phyloP scores from a whole-genome alignment of 2,113 vertebrate genomes.

The Eonycteris spelaea region DNA sequence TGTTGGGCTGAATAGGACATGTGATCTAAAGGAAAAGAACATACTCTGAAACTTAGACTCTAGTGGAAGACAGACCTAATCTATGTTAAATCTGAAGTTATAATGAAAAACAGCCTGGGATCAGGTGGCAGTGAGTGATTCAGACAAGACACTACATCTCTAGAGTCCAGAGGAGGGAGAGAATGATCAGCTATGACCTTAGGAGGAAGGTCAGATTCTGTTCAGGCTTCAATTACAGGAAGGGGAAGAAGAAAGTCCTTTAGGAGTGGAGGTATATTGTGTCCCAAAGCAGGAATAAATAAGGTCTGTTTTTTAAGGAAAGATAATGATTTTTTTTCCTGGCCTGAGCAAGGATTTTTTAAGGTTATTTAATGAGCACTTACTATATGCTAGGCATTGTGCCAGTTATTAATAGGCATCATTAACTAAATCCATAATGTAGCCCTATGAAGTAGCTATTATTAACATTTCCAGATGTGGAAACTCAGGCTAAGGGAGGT shows the following conservation, averaged over 20 bases:
- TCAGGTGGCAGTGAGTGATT: background rate
- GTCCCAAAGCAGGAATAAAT: background rate
- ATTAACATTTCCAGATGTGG: background rate
- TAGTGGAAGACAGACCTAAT: background rate
- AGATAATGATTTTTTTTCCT: background rate
- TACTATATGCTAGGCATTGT: background rate
- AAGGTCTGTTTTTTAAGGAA: background rate
- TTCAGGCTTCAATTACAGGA: background rate
- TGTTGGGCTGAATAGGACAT: slow-evolving; percentile 30
- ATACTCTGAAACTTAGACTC: background rate
- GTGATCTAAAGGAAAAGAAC: slow-evolving; percentile 12
- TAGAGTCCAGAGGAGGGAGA: background rate
- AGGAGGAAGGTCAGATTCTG: background rate
- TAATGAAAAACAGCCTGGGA: background rate
- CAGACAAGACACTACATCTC: background rate
- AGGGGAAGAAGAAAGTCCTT: background rate
- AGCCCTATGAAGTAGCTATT: background rate
- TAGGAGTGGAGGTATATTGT: background rate
- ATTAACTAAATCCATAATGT: background rate
- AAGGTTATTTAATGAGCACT: background rate
- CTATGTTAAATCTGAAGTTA: background rate
- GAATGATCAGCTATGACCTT: background rate
- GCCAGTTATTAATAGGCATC: background rate
- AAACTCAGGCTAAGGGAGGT: background rate
- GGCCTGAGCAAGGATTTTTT: background rate